These are phyloP conservation scores for Campoplex capitator DNA, from an alignment of 2,888 invertebrate species.

Conservation along the genomic window DNA sequence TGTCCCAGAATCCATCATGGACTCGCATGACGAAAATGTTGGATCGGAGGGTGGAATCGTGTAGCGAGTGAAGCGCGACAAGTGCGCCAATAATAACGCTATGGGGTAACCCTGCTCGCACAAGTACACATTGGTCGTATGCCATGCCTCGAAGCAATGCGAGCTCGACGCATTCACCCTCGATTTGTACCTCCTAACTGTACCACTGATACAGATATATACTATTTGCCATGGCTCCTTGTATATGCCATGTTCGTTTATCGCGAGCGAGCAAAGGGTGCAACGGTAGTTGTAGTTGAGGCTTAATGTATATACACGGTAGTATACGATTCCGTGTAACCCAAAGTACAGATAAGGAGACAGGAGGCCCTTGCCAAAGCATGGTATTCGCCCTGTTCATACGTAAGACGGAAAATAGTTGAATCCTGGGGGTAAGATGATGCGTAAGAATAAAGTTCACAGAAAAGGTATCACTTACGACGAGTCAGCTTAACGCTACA, in stretches of 20 bases:
- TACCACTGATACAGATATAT: constrained; percentile 5
- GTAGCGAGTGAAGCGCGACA: constrained; percentile 34
- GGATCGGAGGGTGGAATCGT: constrained; percentile 11
- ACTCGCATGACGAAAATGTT: background rate
- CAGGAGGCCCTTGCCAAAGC: background rate
- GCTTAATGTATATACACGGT: background rate
- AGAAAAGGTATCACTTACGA: background rate
- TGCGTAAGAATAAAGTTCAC: background rate
- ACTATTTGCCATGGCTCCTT: constrained; percentile 1
- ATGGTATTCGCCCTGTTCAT: background rate
- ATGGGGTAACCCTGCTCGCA: background rate
- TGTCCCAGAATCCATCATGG: background rate
- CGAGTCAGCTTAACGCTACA: constrained; percentile 5
- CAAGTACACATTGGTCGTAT: constrained; percentile 22
- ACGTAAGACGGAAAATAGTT: constrained; percentile 12
- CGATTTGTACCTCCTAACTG: constrained; percentile 30
- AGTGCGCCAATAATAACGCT: constrained; percentile 40
- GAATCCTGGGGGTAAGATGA: background rate
- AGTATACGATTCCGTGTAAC: background rate
- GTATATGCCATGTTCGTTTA: constrained; percentile 20
- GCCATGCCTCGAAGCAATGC: constrained; percentile 2
- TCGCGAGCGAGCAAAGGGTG: constrained; percentile 2
- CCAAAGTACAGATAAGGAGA: background rate
- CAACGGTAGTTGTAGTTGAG: constrained; percentile 6
- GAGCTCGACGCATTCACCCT: constrained; percentile 26